These are phyloP conservation scores for Phorcus lineatus DNA, from an alignment of 2,888 invertebrate species.

Conservation along the genomic window DNA sequence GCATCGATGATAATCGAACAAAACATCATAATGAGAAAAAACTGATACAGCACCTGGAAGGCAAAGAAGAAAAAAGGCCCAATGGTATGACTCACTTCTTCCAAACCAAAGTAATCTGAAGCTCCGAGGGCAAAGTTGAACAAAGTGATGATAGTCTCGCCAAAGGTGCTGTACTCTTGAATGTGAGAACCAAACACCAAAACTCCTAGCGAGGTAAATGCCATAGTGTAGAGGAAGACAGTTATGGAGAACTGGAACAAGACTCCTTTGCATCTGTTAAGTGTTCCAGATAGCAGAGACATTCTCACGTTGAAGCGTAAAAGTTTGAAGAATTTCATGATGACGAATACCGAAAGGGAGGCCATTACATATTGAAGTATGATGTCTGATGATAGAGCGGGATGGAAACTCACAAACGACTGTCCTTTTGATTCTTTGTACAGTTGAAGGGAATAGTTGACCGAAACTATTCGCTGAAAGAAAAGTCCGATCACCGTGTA, in stretches of 20 bases:
- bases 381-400: conserved; percentile 51
- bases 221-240: conserved; percentile 38
- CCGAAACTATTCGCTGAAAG: conserved; percentile 48
- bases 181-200: conserved; percentile 47
- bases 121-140: conserved; percentile 51
- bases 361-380: conserved; percentile 50
- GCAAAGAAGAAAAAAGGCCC: conserved; percentile 53
- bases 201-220: conserved; percentile 46
- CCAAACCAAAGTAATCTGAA: conserved; percentile 48
- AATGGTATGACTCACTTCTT: conserved; percentile 38
- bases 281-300: conserved; percentile 44
- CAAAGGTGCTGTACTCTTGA: conserved; percentile 40
- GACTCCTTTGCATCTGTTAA: conserved; percentile 34
- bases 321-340: conserved; percentile 55
- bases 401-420: conserved; percentile 55
- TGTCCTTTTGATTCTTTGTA: conserved; percentile 34
- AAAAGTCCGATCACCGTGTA: conserved; percentile 50
- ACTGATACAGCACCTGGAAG: conserved; percentile 45
- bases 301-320: conserved; percentile 53
- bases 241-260: conserved; percentile 43
- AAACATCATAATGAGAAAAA: conserved; percentile 51
- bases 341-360: conserved; percentile 48
- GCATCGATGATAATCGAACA: conserved; percentile 51
- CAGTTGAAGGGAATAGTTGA: conserved; percentile 40
- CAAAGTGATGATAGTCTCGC: conserved; percentile 40